Percentiles rank a stretch among this genome's conserved stretches.
These are phyloP conservation scores for Pseudeuparius sepicola DNA, from an alignment of 2,888 invertebrate species.

Conservation along the genomic window DNA sequence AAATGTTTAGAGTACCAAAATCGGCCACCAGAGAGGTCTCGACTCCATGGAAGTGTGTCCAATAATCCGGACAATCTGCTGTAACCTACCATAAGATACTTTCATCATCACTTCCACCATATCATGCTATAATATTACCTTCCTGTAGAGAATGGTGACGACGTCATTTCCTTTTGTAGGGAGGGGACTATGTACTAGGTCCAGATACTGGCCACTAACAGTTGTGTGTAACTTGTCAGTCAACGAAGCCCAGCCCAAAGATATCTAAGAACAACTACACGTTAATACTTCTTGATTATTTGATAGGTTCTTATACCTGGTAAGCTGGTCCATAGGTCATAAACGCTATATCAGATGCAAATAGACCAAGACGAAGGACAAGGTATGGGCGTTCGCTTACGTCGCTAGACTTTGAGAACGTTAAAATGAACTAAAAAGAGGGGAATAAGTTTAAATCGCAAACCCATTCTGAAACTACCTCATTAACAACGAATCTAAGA, in stretches of 20 bases:
- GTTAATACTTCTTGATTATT: no score
- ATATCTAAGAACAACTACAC: no score
- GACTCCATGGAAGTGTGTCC: slow-evolving; percentile 67
- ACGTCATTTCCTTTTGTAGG: slow-evolving; percentile 51
- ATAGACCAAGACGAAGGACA: slow-evolving; percentile 56
- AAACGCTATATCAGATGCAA: slow-evolving; percentile 63
- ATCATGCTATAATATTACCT: slow-evolving; percentile 46
- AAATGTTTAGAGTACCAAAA: slow-evolving; percentile 50
- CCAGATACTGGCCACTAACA: slow-evolving; percentile 64
- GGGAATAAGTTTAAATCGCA: neutral
- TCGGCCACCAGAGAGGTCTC: slow-evolving; percentile 69
- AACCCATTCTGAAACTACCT: slow-evolving; percentile 40
- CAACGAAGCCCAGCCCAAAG: slow-evolving; percentile 51
- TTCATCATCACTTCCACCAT: no score
- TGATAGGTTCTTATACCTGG: no score
- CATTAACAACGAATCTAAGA: slow-evolving; percentile 61
- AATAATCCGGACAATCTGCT: slow-evolving; percentile 74
- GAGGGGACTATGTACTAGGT: slow-evolving; percentile 54
- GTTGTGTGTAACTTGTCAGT: slow-evolving; percentile 70
- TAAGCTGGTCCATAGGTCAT: slow-evolving; percentile 72
- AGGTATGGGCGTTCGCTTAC: slow-evolving; percentile 63
- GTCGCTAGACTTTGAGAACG: slow-evolving; percentile 54
- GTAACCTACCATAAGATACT: slow-evolving; percentile 48
- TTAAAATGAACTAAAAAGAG: slow-evolving; percentile 49
- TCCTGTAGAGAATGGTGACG: slow-evolving; percentile 63